Conservation (phyloP, 2,797 vertebrate species). For the Okamejei kenojei region DNA sequence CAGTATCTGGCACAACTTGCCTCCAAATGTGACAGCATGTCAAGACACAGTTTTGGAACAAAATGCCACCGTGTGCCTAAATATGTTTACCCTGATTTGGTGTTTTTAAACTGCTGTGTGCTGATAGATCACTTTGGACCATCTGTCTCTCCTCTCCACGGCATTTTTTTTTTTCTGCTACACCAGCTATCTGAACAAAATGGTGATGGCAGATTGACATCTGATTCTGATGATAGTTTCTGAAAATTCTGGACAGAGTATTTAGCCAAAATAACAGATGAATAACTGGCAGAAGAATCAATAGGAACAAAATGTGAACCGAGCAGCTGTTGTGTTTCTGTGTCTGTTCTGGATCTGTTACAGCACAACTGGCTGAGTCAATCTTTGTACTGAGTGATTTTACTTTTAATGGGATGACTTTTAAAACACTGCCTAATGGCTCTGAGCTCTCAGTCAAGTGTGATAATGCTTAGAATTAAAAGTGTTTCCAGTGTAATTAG, state of each 20-base stretch:
- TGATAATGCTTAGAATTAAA: conserved; percentile 19
- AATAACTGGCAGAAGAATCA: background rate
- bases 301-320: background rate
- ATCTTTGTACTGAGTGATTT: background rate
- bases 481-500: background rate
- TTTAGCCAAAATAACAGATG: background rate
- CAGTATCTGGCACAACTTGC: too few species aligned
- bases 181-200: background rate
- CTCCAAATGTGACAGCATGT: too few species aligned
- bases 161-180: background rate
- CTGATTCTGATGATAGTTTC: background rate
- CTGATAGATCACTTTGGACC: background rate
- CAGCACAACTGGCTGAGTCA: background rate
- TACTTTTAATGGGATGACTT: background rate
- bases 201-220: background rate
- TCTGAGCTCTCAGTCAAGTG: too few species aligned
- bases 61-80: too few species aligned
- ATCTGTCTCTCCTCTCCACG: background rate
- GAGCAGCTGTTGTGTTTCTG: background rate
- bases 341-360: background rate
- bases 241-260: background rate
- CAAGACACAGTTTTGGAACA: too few species aligned
- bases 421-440: background rate
- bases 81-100: too few species aligned
- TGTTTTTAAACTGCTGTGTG: background rate